A percentile compares a stretch with the other conserved stretches of the same genome.
phyloP scores from a whole-genome alignment of 2,113 vertebrate species.

The Dasyornis broadbenti region DNA sequence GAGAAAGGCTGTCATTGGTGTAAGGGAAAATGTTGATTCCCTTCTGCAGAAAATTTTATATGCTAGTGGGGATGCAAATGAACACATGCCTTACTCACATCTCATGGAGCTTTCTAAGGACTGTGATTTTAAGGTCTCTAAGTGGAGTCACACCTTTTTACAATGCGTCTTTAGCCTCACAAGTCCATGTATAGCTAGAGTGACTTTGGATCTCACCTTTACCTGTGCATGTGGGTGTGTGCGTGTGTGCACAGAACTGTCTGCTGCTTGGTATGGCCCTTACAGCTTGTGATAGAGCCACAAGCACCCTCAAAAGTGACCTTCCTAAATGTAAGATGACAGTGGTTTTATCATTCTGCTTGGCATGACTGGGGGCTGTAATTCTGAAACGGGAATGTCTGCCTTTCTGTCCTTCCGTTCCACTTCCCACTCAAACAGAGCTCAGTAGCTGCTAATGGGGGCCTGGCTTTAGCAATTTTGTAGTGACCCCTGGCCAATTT shows the following conservation, averaged over 20 bases:
- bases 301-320: background rate
- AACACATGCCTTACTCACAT: background rate
- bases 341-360: background rate
- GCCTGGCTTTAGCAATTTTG: background rate
- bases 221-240: rapidly evolving
- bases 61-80: background rate
- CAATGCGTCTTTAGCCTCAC: background rate
- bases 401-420: background rate
- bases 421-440: background rate
- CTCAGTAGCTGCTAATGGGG: background rate
- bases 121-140: background rate
- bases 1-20: background rate
- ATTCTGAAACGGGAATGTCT: background rate
- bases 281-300: background rate
- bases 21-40: background rate
- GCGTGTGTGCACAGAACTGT: background rate
- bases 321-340: background rate
- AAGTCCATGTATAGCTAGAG: background rate
- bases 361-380: background rate
- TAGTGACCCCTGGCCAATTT: background rate
- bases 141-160: background rate
- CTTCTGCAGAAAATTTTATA: background rate
- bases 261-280: background rate
- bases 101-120: background rate
- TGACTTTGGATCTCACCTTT: background rate